Evolutionary conservation across 2,797 vertebrate species (phyloP).

Genomic region (Anas acuta): DNA sequence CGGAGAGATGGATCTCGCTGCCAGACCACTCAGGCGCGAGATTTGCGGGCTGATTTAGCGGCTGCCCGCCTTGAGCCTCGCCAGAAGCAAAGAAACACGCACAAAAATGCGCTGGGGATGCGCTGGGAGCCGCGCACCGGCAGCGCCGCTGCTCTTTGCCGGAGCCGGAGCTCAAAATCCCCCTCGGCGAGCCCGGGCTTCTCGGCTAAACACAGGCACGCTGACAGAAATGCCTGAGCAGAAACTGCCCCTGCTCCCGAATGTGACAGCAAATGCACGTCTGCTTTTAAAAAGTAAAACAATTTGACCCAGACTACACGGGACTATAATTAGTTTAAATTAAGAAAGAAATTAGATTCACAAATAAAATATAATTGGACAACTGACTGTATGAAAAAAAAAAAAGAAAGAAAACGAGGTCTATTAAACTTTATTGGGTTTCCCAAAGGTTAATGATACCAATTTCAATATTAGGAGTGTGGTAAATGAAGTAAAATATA

Average conservation of each 20-base stretch:
- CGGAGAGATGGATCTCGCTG: not conserved
- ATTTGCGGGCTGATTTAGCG: not conserved
- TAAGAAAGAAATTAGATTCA: slow-evolving; percentile 74
- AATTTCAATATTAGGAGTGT: slow-evolving; percentile 78
- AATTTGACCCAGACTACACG: slow-evolving; percentile 29
- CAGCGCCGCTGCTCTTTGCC: not conserved
- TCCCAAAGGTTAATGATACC: slow-evolving; percentile 78
- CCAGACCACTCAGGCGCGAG: not conserved
- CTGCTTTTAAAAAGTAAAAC: slow-evolving; percentile 62
- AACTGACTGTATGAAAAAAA: slow-evolving; percentile 76
- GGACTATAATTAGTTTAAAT: slow-evolving; percentile 72
- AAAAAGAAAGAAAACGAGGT: slow-evolving; percentile 75
- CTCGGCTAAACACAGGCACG: not conserved
- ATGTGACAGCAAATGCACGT: slow-evolving; percentile 53
- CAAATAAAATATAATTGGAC: slow-evolving; percentile 79
- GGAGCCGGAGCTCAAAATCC: not conserved
- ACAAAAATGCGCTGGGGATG: not conserved
- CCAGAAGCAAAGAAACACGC: not conserved
- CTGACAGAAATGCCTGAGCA: slow-evolving; percentile 19
- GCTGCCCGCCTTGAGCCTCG: not conserved
- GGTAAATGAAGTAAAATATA: slow-evolving; percentile 77
- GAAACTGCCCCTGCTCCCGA: slow-evolving; percentile 15
- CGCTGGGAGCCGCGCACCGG: not conserved
- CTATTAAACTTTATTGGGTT: slow-evolving; percentile 80
- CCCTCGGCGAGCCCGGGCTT: not conserved